Evolutionary conservation across 1,140 invertebrate genomes (phyloP).

Genomic region (Pseudoatta argentina): DNA sequence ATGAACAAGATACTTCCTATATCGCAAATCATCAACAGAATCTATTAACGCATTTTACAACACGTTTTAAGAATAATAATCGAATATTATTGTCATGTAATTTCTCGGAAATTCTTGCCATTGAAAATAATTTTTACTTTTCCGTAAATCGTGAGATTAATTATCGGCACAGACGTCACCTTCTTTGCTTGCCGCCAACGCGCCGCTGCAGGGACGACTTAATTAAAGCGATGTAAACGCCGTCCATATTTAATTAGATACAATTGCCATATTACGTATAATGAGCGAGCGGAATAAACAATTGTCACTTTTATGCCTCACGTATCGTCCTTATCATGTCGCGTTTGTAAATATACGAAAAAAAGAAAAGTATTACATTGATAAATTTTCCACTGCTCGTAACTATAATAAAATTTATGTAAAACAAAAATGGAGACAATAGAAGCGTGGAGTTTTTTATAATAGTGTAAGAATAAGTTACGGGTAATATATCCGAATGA

Average conservation of each 20-base stretch:
- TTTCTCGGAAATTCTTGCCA: constrained; percentile 4
- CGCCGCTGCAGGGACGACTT: not conserved
- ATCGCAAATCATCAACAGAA: constrained; percentile 14
- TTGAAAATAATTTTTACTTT: constrained; percentile 14
- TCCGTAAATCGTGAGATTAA: not conserved
- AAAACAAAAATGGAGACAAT: not conserved
- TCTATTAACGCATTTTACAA: not conserved
- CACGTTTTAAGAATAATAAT: not conserved
- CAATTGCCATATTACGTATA: constrained; percentile 12
- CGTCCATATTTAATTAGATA: constrained; percentile 1
- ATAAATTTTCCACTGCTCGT: constrained; percentile 18
- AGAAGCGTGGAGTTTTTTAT: not conserved
- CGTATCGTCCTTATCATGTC: not conserved
- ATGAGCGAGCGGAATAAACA: constrained; percentile 25
- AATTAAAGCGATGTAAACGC: constrained; percentile 4
- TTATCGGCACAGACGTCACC: not conserved
- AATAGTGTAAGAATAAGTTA: no score
- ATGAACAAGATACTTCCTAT: constrained; percentile 17
- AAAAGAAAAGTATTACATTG: not conserved
- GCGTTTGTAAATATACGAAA: not conserved
- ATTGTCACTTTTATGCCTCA: not conserved
- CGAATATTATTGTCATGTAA: constrained; percentile 1
- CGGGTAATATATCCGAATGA: not conserved
- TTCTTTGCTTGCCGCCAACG: not conserved
- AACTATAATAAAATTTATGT: constrained; percentile 15